Conservation (phyloP, 2,888 invertebrate genomes). For the Dasysyrphus albostriatus region DNA sequence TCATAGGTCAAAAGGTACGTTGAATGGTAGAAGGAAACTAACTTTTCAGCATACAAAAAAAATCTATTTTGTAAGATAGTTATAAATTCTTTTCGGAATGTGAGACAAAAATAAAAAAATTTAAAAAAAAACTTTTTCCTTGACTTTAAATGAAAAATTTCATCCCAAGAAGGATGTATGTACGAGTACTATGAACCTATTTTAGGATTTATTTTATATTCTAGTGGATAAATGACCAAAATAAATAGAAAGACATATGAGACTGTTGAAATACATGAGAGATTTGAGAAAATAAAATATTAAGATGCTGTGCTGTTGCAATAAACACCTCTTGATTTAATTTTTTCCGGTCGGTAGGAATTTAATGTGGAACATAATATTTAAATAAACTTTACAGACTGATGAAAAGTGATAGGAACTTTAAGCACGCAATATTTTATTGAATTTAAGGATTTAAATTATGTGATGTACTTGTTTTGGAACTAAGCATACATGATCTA, state of each 20-base stretch:
- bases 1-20: conserved; percentile 57
- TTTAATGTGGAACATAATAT: background rate
- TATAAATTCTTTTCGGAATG: conserved; percentile 17
- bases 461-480: too few species aligned
- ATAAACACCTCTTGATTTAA: background rate
- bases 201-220: conserved; percentile 16
- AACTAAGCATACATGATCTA: too few species aligned
- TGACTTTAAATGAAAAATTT: conserved; percentile 51
- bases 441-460: too few species aligned
- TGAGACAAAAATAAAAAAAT: background rate
- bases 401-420: too few species aligned
- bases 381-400: too few species aligned
- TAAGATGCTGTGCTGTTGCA: background rate
- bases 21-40: conserved; percentile 14
- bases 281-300: background rate
- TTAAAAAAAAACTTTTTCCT: conserved; percentile 41
- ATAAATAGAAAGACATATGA: conserved; percentile 17
- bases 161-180: background rate
- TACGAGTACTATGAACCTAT: background rate
- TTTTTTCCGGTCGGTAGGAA: background rate
- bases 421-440: too few species aligned
- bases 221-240: conserved; percentile 42
- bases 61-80: background rate
- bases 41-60: conserved; percentile 16
- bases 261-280: too few species aligned